Evolutionary conservation across 2,113 vertebrate genomes (phyloP).

Genomic region (Pleuronectes platessa): DNA sequence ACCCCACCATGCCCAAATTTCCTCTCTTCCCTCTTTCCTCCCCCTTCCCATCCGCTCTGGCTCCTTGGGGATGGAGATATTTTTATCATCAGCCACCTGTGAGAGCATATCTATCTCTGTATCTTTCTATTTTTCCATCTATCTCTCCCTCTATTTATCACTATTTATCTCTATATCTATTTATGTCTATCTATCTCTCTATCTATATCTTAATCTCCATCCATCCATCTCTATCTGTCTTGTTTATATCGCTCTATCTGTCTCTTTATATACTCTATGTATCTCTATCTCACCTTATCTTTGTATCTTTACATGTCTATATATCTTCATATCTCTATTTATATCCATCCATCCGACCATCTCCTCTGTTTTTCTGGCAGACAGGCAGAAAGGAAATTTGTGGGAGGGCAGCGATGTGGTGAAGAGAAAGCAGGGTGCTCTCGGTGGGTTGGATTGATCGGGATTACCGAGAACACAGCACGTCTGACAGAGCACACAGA

Average conservation of each 20-base stretch:
- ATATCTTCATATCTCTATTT: too few species aligned
- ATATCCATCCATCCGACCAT: too few species aligned
- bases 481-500: slow-evolving; percentile 55
- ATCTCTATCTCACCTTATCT: too few species aligned
- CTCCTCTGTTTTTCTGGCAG: neutral
- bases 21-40: slow-evolving; percentile 6
- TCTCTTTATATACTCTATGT: too few species aligned
- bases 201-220: neutral
- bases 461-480: slow-evolving; percentile 67
- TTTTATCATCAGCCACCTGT: slow-evolving; percentile 75
- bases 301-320: too few species aligned
- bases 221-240: too few species aligned
- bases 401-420: slow-evolving; percentile 18
- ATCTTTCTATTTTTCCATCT: slow-evolving; percentile 16
- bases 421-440: slow-evolving; percentile 41
- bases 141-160: slow-evolving; percentile 17
- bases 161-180: slow-evolving; percentile 15
- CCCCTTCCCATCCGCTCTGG: neutral
- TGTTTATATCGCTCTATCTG: neutral
- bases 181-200: neutral
- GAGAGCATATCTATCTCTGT: slow-evolving; percentile 31
- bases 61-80: slow-evolving; percentile 55
- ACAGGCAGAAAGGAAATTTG: slow-evolving; percentile 10
- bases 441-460: slow-evolving; percentile 60
- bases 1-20: slow-evolving; percentile 23